Evolutionary conservation across 2,113 vertebrate genomes (phyloP), one percentile per base, ranked within the genome.

Genomic region (Epinephelus fuscoguttatus): DNA sequence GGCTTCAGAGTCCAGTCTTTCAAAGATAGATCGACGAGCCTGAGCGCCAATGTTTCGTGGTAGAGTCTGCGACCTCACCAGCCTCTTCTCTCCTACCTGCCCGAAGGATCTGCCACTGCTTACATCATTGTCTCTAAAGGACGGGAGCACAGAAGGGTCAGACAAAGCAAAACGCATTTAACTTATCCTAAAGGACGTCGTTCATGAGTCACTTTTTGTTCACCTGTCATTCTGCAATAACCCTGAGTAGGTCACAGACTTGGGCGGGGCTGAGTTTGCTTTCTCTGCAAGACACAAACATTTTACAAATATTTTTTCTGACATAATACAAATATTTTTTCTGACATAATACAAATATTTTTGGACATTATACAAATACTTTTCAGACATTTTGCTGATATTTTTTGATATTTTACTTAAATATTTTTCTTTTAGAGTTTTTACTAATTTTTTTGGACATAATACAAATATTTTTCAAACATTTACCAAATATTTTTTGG

Each of bases 21-120:
- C 97, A 0, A 99, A 96, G 77, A 98, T 91, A 0, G 96, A 96
- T 69, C 96, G 97, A 50, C 97, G 96, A 80, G 95, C 92, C 82
- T 98, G 98, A 0, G 97, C 94, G 9, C 95, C 97, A 0, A 94
- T 90, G 60, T 93, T 96, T 17, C 97, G 95, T 0, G 98, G 98
- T 40, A 99, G 95, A 0, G 98, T 99, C 94, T 99, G 98, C 8
- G 98, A 99, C 71, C 98, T 95, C 89, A 99, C 97, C 67, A 99
- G 92, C 52, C 96, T 96, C 71, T 94, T 95, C 88, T 98, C 97
- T 45, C 90, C 94, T 0, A 84, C 95, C 33, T 82, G 94, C 33
- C 30, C 96, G 0, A 82, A 89, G 0, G 91, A 82, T 79, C 73
- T 82, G 11, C 94, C 95, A 53, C 88, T 70, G 74, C 75, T 84